Conservation (phyloP, 2,113 vertebrate genomes). For the Pavo muticus region DNA sequence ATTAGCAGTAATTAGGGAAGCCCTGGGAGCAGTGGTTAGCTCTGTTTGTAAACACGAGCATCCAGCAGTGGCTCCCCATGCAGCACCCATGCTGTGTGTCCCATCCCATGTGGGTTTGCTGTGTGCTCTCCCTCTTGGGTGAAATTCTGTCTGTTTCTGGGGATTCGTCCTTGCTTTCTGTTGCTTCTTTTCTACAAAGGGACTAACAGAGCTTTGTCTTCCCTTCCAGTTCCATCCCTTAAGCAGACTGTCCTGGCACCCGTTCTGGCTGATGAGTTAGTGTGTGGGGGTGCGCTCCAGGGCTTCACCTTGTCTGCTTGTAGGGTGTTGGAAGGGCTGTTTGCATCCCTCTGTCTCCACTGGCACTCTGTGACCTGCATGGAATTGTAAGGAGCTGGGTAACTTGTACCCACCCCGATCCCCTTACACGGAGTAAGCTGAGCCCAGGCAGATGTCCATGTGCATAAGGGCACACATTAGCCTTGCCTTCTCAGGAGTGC, state of each 20-base stretch:
- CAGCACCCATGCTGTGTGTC: fast-evolving
- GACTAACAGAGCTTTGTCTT: background rate
- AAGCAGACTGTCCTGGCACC: fast-evolving
- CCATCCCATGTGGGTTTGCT: background rate
- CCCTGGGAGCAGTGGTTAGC: background rate
- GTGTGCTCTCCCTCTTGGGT: fast-evolving
- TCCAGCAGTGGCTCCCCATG: fast-evolving
- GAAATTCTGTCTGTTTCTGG: background rate
- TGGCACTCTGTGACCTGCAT: background rate
- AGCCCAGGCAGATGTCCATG: background rate
- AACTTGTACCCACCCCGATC: background rate
- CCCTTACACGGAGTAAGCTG: background rate
- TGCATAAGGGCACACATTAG: background rate
- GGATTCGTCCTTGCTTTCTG: background rate
- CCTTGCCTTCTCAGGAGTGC: background rate
- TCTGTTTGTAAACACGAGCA: background rate
- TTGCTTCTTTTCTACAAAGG: background rate
- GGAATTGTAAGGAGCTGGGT: background rate
- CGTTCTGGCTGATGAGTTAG: fast-evolving
- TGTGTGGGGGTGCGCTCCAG: too few species aligned
- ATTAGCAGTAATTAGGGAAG: background rate
- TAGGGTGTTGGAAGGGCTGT: background rate
- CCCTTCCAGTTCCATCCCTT: background rate
- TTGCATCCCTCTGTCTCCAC: background rate
- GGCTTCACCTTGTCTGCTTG: background rate